These are phyloP conservation scores for Percina caprodes DNA, from an alignment of 2,113 vertebrate species.

Conservation along the genomic window DNA sequence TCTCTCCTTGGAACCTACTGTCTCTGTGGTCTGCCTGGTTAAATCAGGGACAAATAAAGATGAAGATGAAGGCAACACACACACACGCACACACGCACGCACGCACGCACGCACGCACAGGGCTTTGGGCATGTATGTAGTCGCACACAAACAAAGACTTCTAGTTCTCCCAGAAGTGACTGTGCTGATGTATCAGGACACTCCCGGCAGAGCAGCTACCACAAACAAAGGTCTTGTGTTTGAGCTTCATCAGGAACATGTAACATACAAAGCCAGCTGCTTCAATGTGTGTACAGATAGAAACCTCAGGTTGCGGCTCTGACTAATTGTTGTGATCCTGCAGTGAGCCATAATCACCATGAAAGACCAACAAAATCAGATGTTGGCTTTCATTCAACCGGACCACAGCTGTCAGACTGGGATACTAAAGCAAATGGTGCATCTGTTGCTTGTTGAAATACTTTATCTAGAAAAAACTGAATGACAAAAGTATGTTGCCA, in stretches of 20 bases:
- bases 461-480: not conserved
- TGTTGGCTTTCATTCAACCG: conserved; percentile 17
- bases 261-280: conserved; percentile 3
- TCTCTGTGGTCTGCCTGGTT: conserved; percentile 5
- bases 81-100: not conserved
- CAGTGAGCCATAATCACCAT: conserved; percentile 36
- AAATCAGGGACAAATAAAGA: conserved; percentile 5
- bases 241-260: conserved; percentile 43
- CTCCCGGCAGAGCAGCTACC: not conserved
- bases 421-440: not conserved
- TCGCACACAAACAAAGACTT: conserved; percentile 23
- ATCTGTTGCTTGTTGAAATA: conserved; percentile 31
- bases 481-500: not conserved
- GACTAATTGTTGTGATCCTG: conserved; percentile 52
- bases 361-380: conserved; percentile 36
- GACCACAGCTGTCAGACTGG: conserved; percentile 18
- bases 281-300: not conserved
- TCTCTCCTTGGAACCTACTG: not conserved
- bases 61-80: conserved; percentile 8
- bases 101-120: not conserved
- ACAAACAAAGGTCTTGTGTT: conserved; percentile 5
- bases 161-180: conserved; percentile 19
- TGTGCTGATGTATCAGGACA: conserved; percentile 26
- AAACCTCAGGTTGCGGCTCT: conserved; percentile 43
- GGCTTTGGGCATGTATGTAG: not conserved